A percentile compares a stretch with the other conserved stretches of the same genome.
Evolutionary conservation across 2,113 vertebrate genomes (phyloP).

Genomic region (Tichodroma muraria): DNA sequence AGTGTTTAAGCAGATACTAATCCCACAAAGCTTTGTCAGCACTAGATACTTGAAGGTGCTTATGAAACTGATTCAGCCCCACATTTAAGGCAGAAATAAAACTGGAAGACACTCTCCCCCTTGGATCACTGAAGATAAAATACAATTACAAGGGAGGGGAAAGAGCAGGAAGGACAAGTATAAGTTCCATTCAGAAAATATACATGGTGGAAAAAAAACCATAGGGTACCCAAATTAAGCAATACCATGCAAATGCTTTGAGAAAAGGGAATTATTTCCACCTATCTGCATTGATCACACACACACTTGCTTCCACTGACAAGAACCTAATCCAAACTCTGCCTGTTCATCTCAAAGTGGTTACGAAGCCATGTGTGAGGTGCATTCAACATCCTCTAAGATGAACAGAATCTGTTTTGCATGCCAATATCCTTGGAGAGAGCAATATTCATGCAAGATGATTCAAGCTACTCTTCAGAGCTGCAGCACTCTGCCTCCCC

Average conservation of each 20-base stretch:
- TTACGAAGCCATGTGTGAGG: conserved; percentile 15
- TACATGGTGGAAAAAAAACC: neutral
- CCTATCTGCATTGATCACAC: neutral
- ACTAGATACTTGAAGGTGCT: neutral
- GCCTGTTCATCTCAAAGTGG: neutral
- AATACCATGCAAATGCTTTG: neutral
- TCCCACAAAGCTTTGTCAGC: neutral
- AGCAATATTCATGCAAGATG: conserved; percentile 45
- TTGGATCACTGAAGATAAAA: neutral
- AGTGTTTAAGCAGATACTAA: neutral
- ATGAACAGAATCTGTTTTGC: conserved; percentile 45
- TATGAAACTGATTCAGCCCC: neutral
- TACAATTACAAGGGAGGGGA: neutral
- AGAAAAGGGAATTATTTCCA: neutral
- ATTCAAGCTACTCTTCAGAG: conserved; percentile 51
- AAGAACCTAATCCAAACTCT: neutral
- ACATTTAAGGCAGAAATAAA: neutral
- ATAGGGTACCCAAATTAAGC: neutral
- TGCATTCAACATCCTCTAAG: neutral
- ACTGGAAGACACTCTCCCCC: neutral
- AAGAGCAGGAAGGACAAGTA: neutral
- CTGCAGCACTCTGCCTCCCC: conserved; percentile 31
- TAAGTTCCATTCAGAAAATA: neutral
- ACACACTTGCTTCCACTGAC: neutral
- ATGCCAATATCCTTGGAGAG: conserved; percentile 56